A percentile compares a stretch with the other conserved stretches of the same genome.
These are phyloP conservation scores for Uropetala carovei DNA, from an alignment of 2,888 invertebrate species.

Conservation along the genomic window DNA sequence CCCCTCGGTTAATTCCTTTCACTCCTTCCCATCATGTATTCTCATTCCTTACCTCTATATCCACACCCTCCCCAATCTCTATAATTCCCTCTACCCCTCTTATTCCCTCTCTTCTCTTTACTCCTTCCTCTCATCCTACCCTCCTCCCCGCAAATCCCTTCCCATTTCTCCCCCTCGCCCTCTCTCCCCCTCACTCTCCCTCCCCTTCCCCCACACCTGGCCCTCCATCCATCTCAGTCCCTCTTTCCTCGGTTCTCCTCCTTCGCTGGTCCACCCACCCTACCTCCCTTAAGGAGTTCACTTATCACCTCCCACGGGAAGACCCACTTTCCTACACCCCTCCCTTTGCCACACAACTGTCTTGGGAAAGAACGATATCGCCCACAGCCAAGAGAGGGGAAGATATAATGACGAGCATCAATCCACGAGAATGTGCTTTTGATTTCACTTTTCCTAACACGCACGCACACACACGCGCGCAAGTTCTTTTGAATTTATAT, in stretches of 20 bases:
- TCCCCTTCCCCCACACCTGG: not conserved
- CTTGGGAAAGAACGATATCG: slow-evolving; percentile 1
- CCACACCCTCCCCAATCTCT: not conserved
- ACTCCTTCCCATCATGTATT: too few species aligned
- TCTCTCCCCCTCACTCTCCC: not conserved
- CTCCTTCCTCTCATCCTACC: not conserved
- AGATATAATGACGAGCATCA: slow-evolving; percentile 38
- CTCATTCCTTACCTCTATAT: not conserved
- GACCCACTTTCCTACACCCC: not conserved
- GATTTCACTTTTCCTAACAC: slow-evolving; percentile 12
- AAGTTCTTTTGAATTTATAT: too few species aligned
- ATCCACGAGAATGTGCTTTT: slow-evolving; percentile 38
- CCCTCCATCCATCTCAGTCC: not conserved
- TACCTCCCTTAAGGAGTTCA: not conserved
- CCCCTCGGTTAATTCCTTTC: not conserved
- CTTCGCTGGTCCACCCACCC: not conserved
- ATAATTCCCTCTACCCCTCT: not conserved
- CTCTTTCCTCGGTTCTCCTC: not conserved
- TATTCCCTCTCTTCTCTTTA: not conserved
- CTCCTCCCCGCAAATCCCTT: too few species aligned
- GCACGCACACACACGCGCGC: not conserved
- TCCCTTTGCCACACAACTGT: not conserved
- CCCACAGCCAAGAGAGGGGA: not conserved
- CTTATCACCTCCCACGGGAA: slow-evolving; percentile 40
- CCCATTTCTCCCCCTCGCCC: too few species aligned